Evolutionary conservation across 2,888 invertebrate species (phyloP).

Genomic region (Hedychridium roseum): DNA sequence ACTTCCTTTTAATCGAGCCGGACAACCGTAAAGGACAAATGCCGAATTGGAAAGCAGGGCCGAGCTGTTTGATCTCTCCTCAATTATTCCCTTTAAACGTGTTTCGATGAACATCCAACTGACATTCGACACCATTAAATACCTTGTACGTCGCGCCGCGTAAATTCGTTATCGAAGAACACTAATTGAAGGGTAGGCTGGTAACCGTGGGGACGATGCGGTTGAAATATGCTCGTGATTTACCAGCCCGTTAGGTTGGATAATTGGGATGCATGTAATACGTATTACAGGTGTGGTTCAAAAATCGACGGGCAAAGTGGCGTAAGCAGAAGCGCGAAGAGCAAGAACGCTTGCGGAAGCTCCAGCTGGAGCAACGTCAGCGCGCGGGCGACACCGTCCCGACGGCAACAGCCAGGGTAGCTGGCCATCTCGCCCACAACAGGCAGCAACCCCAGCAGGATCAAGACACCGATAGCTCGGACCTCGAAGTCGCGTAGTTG

Average conservation of each 20-base stretch:
- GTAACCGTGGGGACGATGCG: too few relatives aligned
- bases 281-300: constrained; percentile 89
- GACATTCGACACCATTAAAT: background rate
- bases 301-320: constrained; percentile 95
- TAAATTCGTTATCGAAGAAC: too few relatives aligned
- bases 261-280: background rate
- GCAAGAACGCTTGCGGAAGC: constrained; percentile 81
- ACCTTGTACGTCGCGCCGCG: constrained; percentile 1
- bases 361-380: constrained; percentile 78
- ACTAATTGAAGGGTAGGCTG: too few relatives aligned
- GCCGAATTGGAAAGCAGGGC: constrained; percentile 33
- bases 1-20: constrained; percentile 39
- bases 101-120: constrained; percentile 5
- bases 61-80: constrained; percentile 40
- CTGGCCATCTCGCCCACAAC: constrained; percentile 48
- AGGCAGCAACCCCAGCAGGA: constrained; percentile 43
- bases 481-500: constrained; percentile 80
- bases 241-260: background rate
- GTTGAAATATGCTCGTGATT: too few relatives aligned
- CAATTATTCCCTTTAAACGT: background rate
- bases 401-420: constrained; percentile 45
- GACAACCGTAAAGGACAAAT: constrained; percentile 48
- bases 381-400: constrained; percentile 54
- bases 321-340: constrained; percentile 92
- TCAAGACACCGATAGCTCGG: constrained; percentile 73